Conservation (phyloP, 2,113 vertebrate species). For the Ibidorhyncha struthersii region DNA sequence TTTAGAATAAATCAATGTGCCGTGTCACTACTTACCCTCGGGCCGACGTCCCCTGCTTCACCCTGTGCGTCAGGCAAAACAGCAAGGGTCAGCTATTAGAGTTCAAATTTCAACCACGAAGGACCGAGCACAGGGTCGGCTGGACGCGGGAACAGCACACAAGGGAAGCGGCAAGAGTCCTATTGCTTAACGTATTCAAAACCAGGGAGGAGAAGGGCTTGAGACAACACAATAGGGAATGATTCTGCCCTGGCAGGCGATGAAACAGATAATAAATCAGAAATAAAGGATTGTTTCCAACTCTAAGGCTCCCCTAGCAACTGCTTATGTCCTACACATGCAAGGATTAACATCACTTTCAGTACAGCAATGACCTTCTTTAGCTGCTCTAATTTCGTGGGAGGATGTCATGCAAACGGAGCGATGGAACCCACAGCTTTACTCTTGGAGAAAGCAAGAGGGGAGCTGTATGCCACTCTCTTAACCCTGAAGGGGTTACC, state of each 20-base stretch:
- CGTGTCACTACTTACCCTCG: constrained; percentile 80
- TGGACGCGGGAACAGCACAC: not conserved
- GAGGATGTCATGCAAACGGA: not conserved
- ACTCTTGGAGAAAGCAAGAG: not conserved
- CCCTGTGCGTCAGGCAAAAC: constrained; percentile 76
- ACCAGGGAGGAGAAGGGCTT: not conserved
- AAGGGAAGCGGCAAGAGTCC: not conserved
- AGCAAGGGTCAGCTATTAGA: constrained; percentile 17
- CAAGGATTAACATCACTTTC: not conserved
- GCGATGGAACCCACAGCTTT: not conserved
- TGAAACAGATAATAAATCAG: constrained; percentile 42
- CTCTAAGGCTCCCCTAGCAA: constrained; percentile 13
- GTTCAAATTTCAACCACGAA: not conserved
- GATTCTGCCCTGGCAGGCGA: constrained; percentile 21
- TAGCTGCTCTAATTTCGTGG: not conserved
- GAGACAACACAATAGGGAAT: constrained; percentile 46
- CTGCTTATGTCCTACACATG: constrained; percentile 36
- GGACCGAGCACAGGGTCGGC: not conserved
- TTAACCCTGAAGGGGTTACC: not conserved
- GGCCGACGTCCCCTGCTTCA: constrained; percentile 88
- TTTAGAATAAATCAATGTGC: not conserved
- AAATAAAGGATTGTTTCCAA: constrained; percentile 14
- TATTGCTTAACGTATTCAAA: constrained; percentile 19
- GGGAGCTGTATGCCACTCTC: not conserved
- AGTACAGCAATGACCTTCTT: not conserved